Conservation (phyloP, 2,797 vertebrate species). For the Falco novaeseelandiae region DNA sequence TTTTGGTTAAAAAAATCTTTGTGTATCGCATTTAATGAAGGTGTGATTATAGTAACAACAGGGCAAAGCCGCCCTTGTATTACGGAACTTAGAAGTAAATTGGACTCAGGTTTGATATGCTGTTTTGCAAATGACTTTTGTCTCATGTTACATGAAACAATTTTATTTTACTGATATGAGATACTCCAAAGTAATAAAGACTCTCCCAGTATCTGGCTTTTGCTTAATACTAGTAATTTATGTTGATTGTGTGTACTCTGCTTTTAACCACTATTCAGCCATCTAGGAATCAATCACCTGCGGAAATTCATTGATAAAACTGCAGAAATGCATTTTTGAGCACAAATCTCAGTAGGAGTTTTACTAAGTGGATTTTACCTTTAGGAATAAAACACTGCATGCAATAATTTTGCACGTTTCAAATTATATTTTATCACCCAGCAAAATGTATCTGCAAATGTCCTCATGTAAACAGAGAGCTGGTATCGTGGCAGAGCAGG, state of each 20-base stretch:
- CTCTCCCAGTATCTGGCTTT: not conserved
- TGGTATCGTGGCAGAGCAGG: not conserved
- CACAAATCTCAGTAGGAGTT: not conserved
- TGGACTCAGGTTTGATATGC: not conserved
- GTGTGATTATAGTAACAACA: not conserved
- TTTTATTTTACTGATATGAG: not conserved
- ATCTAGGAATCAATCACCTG: conserved; percentile 29
- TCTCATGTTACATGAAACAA: not conserved
- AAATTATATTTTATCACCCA: not conserved
- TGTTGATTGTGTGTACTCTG: not conserved
- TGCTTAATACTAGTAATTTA: conserved; percentile 27
- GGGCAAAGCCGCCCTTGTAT: not conserved
- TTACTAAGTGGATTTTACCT: not conserved
- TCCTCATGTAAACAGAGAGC: accelerated
- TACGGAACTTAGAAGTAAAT: not conserved
- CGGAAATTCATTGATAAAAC: conserved; percentile 38
- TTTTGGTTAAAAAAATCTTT: not conserved
- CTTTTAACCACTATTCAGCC: conserved; percentile 18
- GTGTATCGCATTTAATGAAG: not conserved
- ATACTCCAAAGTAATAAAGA: not conserved
- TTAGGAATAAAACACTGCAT: not conserved
- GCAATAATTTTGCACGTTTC: not conserved
- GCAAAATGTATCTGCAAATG: not conserved
- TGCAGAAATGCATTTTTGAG: conserved; percentile 20
- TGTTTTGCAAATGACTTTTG: not conserved